A percentile compares a stretch with the other conserved stretches of the same genome.
phyloP scores from a whole-genome alignment of 2,797 vertebrate genomes.

The Pipistrellus pipistrellus region DNA sequence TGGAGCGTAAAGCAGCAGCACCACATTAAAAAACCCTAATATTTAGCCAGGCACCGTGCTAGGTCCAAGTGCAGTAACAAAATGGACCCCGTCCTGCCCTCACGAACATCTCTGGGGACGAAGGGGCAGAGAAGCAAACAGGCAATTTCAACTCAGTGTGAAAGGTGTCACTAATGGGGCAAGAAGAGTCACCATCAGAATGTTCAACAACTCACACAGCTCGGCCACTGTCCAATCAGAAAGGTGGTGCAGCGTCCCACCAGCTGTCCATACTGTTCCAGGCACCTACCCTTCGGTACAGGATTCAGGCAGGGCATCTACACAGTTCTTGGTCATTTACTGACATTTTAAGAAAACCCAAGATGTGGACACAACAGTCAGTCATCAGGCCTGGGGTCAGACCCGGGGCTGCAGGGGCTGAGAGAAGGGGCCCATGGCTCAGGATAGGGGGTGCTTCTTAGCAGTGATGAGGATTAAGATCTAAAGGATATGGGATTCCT shows the following conservation, averaged over 20 bases:
- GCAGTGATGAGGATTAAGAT: background rate
- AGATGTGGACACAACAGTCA: background rate
- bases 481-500: background rate
- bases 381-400: background rate
- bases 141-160: background rate
- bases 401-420: rapidly evolving
- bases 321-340: background rate
- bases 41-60: background rate
- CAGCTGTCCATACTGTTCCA: background rate
- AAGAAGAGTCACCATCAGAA: background rate
- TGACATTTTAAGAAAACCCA: background rate
- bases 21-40: background rate
- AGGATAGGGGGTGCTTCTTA: background rate
- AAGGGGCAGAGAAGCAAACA: background rate
- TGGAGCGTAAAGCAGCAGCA: background rate
- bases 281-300: background rate
- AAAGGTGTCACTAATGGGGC: background rate
- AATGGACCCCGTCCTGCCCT: background rate
- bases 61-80: background rate
- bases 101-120: too few relatives aligned
- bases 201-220: background rate
- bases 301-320: background rate
- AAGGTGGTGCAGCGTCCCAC: rapidly evolving
- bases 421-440: background rate
- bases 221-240: background rate